Evolutionary conservation across 2,113 vertebrate genomes (phyloP), one percentile per base, ranked within the genome.

Genomic region (Ibidorhyncha struthersii): DNA sequence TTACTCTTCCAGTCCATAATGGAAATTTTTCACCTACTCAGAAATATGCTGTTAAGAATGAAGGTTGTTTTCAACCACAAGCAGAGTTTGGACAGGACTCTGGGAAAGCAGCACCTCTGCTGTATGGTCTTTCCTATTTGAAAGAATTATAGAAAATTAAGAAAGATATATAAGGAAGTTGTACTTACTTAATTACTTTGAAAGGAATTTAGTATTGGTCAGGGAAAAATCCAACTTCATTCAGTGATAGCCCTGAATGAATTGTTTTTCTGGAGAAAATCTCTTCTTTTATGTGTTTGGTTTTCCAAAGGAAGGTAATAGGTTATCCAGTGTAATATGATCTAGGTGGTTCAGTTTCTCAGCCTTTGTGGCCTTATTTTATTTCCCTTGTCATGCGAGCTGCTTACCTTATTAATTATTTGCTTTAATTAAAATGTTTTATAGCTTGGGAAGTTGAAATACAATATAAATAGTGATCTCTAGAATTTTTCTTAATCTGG

Each of bases 371-470:
- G 53, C 59, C 32, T 88, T 88, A 63, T 23, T 81, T 93, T 71
- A 77, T 69, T 89, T 95, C 38, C 25, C 3, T 62, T 85, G 86
- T 69, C 63, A 72, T 77, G 58, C 3, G 8, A 80, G 34, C 52
- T 79, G 50, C 47, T 65, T 92, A 61, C 47, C 43, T 83, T 81
- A 67, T 85, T 82, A 90, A 78, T 90, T 88, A 84, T 89, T 95
- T 90, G n/a, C 38, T 89, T 77, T 88, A 72, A 80, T 56, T 81
- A 43, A 45, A 72, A 58, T 59, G n/a, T 70, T 84, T 71, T 84
- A 32, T 62, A 77, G 15, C 6, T 94, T 70, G 73, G 32, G 69
- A 77, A 55, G 55, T 66, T 74, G 55, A 76, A 95, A 58, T 72
- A 22, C 10, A 22, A 14, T 78, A n/a, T 43, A 67, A 93, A 47